These are phyloP conservation scores for Phrixothrix hirtus DNA, from an alignment of 2,888 invertebrate species.

Conservation along the genomic window DNA sequence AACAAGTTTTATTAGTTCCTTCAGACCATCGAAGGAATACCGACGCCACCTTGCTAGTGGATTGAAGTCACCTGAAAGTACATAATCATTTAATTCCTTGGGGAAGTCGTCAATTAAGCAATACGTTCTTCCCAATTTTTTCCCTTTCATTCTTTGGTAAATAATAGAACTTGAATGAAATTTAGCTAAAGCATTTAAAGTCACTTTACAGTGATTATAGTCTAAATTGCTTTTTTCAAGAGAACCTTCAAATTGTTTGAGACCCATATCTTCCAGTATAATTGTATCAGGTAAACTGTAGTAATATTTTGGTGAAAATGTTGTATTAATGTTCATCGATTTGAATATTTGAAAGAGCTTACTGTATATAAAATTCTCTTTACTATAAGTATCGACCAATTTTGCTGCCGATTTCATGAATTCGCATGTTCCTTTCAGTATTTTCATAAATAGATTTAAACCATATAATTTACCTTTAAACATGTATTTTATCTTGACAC, in stretches of 20 bases:
- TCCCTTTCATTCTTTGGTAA: constrained; percentile 23
- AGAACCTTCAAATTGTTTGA: background rate
- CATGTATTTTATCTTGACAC: no score
- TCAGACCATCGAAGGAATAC: background rate
- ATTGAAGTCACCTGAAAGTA: constrained; percentile 44
- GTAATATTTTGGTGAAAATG: background rate
- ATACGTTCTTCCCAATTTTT: constrained; percentile 31
- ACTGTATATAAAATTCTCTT: background rate
- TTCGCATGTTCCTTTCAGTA: no score
- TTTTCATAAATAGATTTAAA: no score
- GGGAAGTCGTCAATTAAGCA: constrained; percentile 42
- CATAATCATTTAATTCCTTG: constrained; percentile 48
- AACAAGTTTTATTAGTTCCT: background rate
- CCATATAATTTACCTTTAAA: no score
- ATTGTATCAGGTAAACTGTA: background rate
- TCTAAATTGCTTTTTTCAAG: constrained; percentile 12
- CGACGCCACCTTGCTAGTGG: constrained; percentile 36
- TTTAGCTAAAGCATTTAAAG: constrained; percentile 40
- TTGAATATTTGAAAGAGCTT: background rate
- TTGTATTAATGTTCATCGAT: background rate
- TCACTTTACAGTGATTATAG: constrained; percentile 34
- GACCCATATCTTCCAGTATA: background rate
- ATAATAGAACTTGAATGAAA: constrained; percentile 48
- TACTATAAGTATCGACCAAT: background rate
- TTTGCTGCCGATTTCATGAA: no score